Base-by-base conservation (phyloP, 1,140 invertebrate species). In the Monomorium pharaonis region DNA sequence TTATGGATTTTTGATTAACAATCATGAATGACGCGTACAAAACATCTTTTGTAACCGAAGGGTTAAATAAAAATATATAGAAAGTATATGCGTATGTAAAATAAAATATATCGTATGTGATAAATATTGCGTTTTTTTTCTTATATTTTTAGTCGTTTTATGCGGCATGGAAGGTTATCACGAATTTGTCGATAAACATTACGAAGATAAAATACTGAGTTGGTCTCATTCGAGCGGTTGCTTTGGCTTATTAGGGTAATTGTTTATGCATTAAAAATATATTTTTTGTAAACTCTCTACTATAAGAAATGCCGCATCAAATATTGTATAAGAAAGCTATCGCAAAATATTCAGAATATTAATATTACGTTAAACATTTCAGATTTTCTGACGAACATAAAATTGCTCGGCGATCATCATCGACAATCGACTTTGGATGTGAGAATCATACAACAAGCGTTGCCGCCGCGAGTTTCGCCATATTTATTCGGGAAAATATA, bases 81-180 rank as follows among this genome's bases (percentile, higher is more conserved):
- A 95, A 92, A 90, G 94, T 95, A 54, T 3, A 21, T 2, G 37
- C 1, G 14, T 21, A 21, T 65, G 21, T 33, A 51, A 24, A 30
- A 47, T 21, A 58, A 63, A 27, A 37, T 63, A 7, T n/a, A n/a
- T n/a, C n/a, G n/a, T n/a, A n/a, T n/a, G n/a, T 14, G 5, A 60
- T 72, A 47, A 24, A 54, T 54, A 51, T 65, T 80, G 9, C n/a
- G 0, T 14, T 33, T 56, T 62, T 27, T 56, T n/a, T 56, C 56
- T 7, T 67, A 72, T n/a, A 3, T 30, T 90, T 85, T n/a, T 65
- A 94, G 94, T 94, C 54, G 63, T 92, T 27, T 74, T 95, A 16
- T 95, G 95, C 67, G 95, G 95, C 0, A 94, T 95, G 91, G 94
- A 93, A 78, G 94, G 94, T 18, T 95, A 91, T 49, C 49, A 90